Evolutionary conservation across 2,113 vertebrate genomes (phyloP), one percentile per base, ranked within the genome.

Genomic region (Labeo rohita): DNA sequence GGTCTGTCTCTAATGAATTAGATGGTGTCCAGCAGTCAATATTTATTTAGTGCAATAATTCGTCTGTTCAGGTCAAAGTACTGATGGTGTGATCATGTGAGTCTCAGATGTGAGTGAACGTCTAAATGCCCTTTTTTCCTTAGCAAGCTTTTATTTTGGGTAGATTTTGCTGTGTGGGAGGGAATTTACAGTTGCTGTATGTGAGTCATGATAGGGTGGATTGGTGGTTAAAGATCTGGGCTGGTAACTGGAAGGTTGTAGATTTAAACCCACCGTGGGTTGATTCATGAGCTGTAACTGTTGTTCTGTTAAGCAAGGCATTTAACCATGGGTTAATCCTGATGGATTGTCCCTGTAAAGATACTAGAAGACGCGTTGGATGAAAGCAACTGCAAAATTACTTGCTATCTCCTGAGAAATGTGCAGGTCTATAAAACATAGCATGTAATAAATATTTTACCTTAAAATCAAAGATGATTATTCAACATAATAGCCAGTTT

Each of bases 71-170:
- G 83, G 21, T 45, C 73, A 85, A 83, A 88, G 79, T 85, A 77
- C 79, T 85, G 43, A 10, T 28, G 82, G 63, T 73, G 61, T 73
- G 91, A 91, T 94, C 93, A 93, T 93, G 94, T 93, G 93, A 94
- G 91, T 47, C 18, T 87, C 75, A 80, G 88, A 82, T 82, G 84
- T 56, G 89, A 88, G 92, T 92, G 93, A 92, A 84, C 92, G 91
- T 88, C 39, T 81, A 89, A 77, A 91, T 39, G 43, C 63, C 50
- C 8, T 66, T 49, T 61, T 72, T 74, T 9, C 23, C 28, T 23
- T 49, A 39, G 73, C 43, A 66, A 77, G 73, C 23, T 28, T 49
- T 34, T 43, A 21, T 39, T 43, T 59, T 39, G 6, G 10, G 43
- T 9, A 65, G 39, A 15, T 23, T 63, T 63, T 45, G 16, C 50